A percentile compares a stretch with the other conserved stretches of the same genome.
phyloP scores from a whole-genome alignment of 2,797 vertebrate species.

The Propithecus deckenii region DNA sequence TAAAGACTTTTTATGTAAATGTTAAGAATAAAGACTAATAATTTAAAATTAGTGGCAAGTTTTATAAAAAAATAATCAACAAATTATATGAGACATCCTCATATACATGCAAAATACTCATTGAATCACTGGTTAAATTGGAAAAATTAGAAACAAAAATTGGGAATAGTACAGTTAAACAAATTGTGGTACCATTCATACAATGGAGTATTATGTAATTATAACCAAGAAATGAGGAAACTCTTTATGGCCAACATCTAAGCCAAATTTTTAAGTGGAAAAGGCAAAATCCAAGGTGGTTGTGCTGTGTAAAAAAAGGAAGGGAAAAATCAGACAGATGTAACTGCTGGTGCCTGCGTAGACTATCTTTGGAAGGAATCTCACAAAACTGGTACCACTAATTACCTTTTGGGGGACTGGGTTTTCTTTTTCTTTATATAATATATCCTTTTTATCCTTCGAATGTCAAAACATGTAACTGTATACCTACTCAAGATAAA shows the following conservation, averaged over 20 bases:
- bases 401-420: background rate
- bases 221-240: background rate
- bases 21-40: conserved; percentile 19
- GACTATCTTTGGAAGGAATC: background rate
- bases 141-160: conserved; percentile 16
- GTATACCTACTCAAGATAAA: background rate
- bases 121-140: background rate
- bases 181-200: background rate
- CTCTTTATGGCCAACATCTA: background rate
- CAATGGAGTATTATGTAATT: background rate
- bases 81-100: background rate
- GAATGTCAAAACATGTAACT: background rate
- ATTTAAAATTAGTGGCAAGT: background rate
- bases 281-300: background rate
- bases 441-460: conserved; percentile 10
- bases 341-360: background rate
- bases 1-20: background rate
- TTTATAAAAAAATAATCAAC: conserved; percentile 20
- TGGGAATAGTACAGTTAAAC: background rate
- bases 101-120: background rate
- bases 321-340: background rate
- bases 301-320: background rate
- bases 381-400: background rate
- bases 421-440: background rate
- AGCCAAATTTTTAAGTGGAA: background rate